Evolutionary conservation across 1,140 invertebrate species (phyloP), one percentile per base, ranked within the genome.

Genomic region (Drosophila nigrodunni): DNA sequence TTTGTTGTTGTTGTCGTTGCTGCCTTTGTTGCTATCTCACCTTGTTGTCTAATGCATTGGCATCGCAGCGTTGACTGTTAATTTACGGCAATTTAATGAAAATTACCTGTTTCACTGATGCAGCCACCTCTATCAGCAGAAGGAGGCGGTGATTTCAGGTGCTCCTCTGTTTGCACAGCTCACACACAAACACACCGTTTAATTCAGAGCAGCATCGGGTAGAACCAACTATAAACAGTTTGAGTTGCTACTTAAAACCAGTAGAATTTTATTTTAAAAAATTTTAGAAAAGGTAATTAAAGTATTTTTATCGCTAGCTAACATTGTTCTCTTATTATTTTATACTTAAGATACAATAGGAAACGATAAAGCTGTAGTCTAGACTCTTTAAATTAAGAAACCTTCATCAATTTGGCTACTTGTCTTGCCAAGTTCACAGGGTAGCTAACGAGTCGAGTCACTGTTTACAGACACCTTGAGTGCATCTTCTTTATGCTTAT

Each of bases 11-110:
- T 57, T 80, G 66, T 52, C 66, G 57, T 43, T 73, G 61, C 62
- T 69, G 77, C 47, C 70, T 65, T 34, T 55, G 65, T 62, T 86
- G 75, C 50, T 59, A 54, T 67, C 68, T 86, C 74, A 86, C 75
- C 82, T 86, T 75, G 80, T 82, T 64, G 75, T 81, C 82, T 86
- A 82, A 86, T 87, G 67, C 49, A 65, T 62, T 52, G 47, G 47
- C 66, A 44, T 13, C 65, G 50, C 47, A 37, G 61, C 57, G 55
- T 49, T 71, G 66, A 25, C 74, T 81, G 69, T 57, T 76, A 88
- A 87, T 87, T 87, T 88, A 87, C 87, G 83, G 79, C 82, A 87
- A 87, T 87, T 87, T 87, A 87, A 86, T 87, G 67, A 74, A 86
- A 77, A 78, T 78, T 78, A 57, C 73, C 61, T 35, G 66, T 71